Evolutionary conservation across 2,888 invertebrate genomes (phyloP), one percentile per base, ranked within the genome.

Genomic region (Abscondita cerata): DNA sequence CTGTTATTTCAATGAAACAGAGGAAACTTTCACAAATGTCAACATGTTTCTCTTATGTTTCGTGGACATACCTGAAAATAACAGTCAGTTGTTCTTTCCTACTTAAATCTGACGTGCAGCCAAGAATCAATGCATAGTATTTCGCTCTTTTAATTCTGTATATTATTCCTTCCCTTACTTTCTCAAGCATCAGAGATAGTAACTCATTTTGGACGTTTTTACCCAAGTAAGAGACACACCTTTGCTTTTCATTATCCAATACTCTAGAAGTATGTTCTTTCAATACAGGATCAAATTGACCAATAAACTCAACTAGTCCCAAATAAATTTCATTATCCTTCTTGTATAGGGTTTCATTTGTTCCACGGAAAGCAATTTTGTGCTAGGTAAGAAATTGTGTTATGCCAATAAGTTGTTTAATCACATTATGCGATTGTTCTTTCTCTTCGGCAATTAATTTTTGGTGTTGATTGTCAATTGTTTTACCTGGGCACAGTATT

Each of bases 1-100:
- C 40, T 40, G 13, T 40, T 40, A 40, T 15, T 40, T 40, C 12
- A 40, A 40, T 40, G 40, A 11, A 40, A 40, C 15, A 12, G 12
- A 40, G 40, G 8, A 40, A 40, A 40, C 40, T 40, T 40, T 40
- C 40, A 40, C 40, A 40, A 13, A 40, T 40, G 12, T 40, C 8
- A 40, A 40, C 13, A n/a, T 36, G n/a, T 40, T 40, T 44, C 44
- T 46, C 11, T 46, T 46, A 19, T 19, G 46, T 46, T 46, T 46
- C 19, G 4, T 46, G 12, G 19, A 46, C 19, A 12, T 46, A 46
- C 46, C 19, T 46, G 19, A 46, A 46, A 18, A 46, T 12, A 16
- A 44, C 46, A 5, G 46, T 16, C 2, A 44, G 12, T 12, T 44
- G 44, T 46, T 46, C 11, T 46, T 46, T 46, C 25, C 46, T 46